Evolutionary conservation across 2,797 vertebrate species (phyloP), one percentile per base, ranked within the genome.

Genomic region (Hypotaenidia okinawae): DNA sequence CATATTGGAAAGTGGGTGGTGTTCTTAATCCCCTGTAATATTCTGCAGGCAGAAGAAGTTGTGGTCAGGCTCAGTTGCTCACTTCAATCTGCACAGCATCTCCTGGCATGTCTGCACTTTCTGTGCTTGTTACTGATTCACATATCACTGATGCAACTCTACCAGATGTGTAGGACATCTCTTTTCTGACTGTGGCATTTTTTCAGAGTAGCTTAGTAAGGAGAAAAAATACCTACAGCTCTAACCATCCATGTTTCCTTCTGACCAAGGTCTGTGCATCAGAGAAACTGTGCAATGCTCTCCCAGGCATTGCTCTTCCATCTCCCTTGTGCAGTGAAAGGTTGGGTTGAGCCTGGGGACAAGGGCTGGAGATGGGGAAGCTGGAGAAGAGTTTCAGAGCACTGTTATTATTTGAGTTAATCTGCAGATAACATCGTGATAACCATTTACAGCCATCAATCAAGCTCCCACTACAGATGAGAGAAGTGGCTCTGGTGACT

Each of bases 1-100:
- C 21, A 4, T 3, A 51, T 11, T 23, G 64, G 63, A 75, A 19
- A 7, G 7, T 1, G 6, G 10, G 9, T 35, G 32, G 7, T 64
- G n/a, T 16, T 52, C 25, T 64, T 13, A 11, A 24, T 43, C 24
- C 16, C 24, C 18, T 17, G 6, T 19, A 43, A 30, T 12, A 55
- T 30, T 61, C n/a, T 59, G 9, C 21, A 32, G 39, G 22, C 3
- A 45, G 45, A 75, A 67, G 18, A 25, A 25, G 13, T 78, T 87
- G n/a, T 33, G 11, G 13, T 0, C 1, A 64, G 32, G 13, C n/a
- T 73, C 35, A 6, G 13, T n/a, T 70, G 23, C 13, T 74, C 16
- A 22, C 77, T 86, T 63, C 61, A 41, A 62, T 7, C 41, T 6
- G 11, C 27, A 39, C 5, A 37, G 37, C 4, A 18, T 19, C 23